A percentile compares a stretch with the other conserved stretches of the same genome.
These are phyloP conservation scores for Enteromius thamalakanensis DNA, from an alignment of 2,797 vertebrate species.

Conservation along the genomic window DNA sequence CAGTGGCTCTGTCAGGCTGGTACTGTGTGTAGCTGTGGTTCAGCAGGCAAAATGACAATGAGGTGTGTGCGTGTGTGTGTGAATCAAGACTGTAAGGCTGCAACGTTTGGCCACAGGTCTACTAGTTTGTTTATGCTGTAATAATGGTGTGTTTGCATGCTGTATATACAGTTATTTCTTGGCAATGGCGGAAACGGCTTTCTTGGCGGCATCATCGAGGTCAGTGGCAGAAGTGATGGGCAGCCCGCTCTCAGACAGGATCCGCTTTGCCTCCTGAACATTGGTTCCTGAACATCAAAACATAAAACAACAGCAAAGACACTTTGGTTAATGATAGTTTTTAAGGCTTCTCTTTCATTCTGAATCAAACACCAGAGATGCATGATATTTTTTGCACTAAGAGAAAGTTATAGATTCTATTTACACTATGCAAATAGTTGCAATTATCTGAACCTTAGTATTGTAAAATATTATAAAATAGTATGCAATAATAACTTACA, in stretches of 20 bases:
- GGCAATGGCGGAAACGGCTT: slow-evolving; percentile 88
- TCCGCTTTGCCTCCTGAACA: slow-evolving; percentile 90
- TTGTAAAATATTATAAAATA: too few species aligned
- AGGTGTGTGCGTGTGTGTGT: neutral
- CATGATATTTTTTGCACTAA: neutral
- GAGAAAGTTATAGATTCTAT: too few species aligned
- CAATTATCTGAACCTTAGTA: too few species aligned
- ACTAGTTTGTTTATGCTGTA: neutral
- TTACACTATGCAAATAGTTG: too few species aligned
- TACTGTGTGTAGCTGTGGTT: neutral
- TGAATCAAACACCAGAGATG: neutral
- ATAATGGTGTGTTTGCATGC: neutral
- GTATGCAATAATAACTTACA: too few species aligned
- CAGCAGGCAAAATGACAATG: neutral
- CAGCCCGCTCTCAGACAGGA: slow-evolving; percentile 89
- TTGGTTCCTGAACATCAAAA: slow-evolving; percentile 85
- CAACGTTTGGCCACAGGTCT: neutral
- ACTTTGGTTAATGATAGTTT: neutral
- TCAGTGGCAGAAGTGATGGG: slow-evolving; percentile 88
- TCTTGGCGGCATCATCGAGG: slow-evolving; percentile 95
- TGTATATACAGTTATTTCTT: slow-evolving; percentile 75
- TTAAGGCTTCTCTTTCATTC: slow-evolving; percentile 3
- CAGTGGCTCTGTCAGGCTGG: neutral
- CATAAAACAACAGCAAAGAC: slow-evolving; percentile 58
- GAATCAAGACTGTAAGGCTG: slow-evolving; percentile 18